A percentile compares a stretch with the other conserved stretches of the same genome.
These are phyloP conservation scores for Ctenoplectra terminalis DNA, from an alignment of 1,140 invertebrate species.

Conservation along the genomic window DNA sequence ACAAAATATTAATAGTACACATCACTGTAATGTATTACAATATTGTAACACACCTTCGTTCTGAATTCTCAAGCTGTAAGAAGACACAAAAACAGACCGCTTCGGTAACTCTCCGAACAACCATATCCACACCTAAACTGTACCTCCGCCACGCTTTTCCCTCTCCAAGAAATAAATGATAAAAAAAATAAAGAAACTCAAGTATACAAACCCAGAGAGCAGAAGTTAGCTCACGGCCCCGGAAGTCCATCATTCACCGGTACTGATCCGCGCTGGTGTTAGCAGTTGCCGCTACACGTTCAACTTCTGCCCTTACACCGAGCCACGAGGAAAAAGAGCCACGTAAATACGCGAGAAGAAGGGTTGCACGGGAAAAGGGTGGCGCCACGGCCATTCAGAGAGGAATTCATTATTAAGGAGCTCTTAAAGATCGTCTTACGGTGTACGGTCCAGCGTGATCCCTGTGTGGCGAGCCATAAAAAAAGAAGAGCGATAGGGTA, in stretches of 20 bases:
- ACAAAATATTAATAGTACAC: too few species aligned
- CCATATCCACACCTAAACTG: too few species aligned
- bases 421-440: conserved; percentile 46
- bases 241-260: conserved; percentile 30
- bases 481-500: conserved; percentile 7
- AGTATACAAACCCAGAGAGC: neutral
- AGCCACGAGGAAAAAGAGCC: neutral
- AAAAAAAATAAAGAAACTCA: neutral
- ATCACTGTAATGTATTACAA: too few species aligned
- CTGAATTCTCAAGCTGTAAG: too few species aligned
- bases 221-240: conserved; percentile 2
- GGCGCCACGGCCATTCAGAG: neutral
- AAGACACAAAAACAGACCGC: too few species aligned
- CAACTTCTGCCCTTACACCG: neutral
- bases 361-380: neutral
- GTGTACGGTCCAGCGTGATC: neutral
- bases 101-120: too few species aligned
- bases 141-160: too few species aligned
- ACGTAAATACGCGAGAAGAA: conserved; percentile 1
- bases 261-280: conserved; percentile 28
- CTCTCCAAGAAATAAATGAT: too few species aligned
- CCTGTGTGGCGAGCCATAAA: neutral
- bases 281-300: conserved; percentile 12
- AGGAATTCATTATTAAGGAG: conserved; percentile 61
- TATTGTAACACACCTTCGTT: too few species aligned